Evolutionary conservation across 1,140 invertebrate species (phyloP), one percentile per base, ranked within the genome.

Genomic region (Heliothis virescens): DNA sequence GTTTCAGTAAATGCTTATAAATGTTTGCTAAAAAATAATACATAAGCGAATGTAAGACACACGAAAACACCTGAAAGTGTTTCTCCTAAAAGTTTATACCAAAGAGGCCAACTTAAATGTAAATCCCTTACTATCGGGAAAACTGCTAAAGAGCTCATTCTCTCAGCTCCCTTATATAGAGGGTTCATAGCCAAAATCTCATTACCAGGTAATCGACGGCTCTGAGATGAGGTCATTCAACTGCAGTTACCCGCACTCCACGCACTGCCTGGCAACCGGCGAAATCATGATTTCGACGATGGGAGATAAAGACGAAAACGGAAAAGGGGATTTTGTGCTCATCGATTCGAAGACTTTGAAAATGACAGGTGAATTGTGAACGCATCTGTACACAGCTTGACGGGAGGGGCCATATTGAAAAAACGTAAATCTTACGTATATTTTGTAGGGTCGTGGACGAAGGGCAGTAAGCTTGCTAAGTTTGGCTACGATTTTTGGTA

Each of bases 401-500:
- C 59, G 13, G 50, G 50, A 55, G n/a, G 26, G 71, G 50, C 57
- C 48, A 41, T 34, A 48, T 74, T 48, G 15, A 29, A 29, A 29
- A 76, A 52, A 34, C 47, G 50, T 57, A 34, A 60, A 78, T 65
- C 21, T 16, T 72, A 21, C n/a, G 13, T 48, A 18, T 76, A 53
- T 67, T 91, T 90, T 77, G n/a, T 90, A 93, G 96, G 97, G 9
- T 96, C 96, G 0, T 97, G 97, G 97, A 96, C 96, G 0, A 96
- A 95, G 55, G 96, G 96, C 0, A 90, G 96, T 0, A 93, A 96
- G 75, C 91, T 88, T 34, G 97, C 97, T 0, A 91, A 95, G 65
- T 98, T 97, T 81, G 97, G 97, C 13, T 98, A 98, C 85, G 97
- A 98, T 86, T 98, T 98, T 93, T 99, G 99, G 99, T 99, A 99